Evolutionary conservation across 2,888 invertebrate species (phyloP).

Genomic region (Tachina fera): DNA sequence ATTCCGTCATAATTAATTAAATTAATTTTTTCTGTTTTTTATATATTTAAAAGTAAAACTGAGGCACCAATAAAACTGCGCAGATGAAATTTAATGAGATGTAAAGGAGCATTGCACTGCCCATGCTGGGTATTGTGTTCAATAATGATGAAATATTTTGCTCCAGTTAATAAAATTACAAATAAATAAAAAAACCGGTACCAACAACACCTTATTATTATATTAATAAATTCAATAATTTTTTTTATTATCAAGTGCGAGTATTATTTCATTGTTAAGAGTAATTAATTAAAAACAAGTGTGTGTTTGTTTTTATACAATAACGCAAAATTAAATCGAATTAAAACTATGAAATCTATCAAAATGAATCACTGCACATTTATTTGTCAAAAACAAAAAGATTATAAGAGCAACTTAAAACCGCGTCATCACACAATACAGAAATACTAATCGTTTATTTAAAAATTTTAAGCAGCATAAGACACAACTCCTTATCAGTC

Average conservation of each 20-base stretch:
- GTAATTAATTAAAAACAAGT: not conserved
- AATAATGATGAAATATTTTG: constrained; percentile 48
- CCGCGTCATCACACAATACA: not conserved
- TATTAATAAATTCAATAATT: no score
- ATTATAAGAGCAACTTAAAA: not conserved
- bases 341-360: constrained; percentile 19
- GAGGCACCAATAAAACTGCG: not conserved
- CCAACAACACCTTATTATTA: constrained; percentile 33
- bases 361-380: constrained; percentile 28
- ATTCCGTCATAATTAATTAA: constrained; percentile 52
- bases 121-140: not conserved
- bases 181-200: constrained; percentile 17
- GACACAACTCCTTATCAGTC: constrained; percentile 13
- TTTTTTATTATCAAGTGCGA: not conserved
- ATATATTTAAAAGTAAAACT: not conserved
- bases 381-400: not conserved
- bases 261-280: not conserved
- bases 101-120: constrained; percentile 22
- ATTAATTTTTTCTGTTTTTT: constrained; percentile 15
- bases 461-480: not conserved
- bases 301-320: not conserved
- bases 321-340: not conserved
- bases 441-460: not conserved
- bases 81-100: constrained; percentile 37
- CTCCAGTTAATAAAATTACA: constrained; percentile 42